phyloP scores from a whole-genome alignment of 1,140 invertebrate species.

The Bombus difficillimus region DNA sequence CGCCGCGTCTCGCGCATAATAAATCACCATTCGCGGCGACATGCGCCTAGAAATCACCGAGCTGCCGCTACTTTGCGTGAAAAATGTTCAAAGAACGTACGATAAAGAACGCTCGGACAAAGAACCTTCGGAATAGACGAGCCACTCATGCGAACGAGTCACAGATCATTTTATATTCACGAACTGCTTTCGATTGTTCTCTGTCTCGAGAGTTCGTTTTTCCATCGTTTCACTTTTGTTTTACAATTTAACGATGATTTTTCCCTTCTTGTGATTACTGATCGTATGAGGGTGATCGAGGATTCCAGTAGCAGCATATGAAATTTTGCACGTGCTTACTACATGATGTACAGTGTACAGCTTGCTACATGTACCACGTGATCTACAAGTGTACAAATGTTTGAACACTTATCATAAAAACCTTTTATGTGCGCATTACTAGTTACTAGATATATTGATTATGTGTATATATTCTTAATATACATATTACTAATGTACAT shows the following conservation, averaged over 20 bases:
- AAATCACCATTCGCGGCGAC: conserved; percentile 17
- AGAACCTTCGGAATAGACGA: conserved; percentile 20
- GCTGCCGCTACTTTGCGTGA: conserved; percentile 15
- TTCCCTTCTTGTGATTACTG: neutral
- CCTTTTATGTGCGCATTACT: no score
- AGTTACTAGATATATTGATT: no score
- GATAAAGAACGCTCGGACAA: neutral
- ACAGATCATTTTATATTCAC: neutral
- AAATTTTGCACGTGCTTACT: neutral
- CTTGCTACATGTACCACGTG: no score
- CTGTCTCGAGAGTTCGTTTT: no score
- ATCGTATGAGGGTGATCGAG: neutral
- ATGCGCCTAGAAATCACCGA: neutral
- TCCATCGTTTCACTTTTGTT: neutral
- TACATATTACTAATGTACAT: no score
- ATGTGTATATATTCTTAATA: no score
- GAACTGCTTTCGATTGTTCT: conserved; percentile 4
- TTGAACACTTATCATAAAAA: no score
- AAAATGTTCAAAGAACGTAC: conserved; percentile 6
- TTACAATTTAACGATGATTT: neutral
- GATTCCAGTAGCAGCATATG: neutral
- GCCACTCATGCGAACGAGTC: neutral
- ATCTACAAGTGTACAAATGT: no score
- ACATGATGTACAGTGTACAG: neutral
- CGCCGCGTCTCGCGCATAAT: conserved; percentile 42